phyloP scores from a whole-genome alignment of 2,797 vertebrate genomes.

The Tokudaia muenninki region DNA sequence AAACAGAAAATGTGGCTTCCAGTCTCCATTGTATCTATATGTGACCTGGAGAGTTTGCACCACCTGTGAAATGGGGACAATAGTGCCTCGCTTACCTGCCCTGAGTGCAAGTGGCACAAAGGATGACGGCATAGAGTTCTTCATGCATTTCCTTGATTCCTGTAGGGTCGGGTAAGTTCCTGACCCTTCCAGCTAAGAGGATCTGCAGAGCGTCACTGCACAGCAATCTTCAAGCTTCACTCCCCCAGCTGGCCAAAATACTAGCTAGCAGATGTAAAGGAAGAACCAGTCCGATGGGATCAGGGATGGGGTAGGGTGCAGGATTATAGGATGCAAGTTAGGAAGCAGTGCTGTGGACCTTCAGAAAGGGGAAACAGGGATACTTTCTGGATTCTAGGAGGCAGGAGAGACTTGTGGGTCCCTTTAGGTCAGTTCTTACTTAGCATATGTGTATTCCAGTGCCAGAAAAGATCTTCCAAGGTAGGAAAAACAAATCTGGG shows the following conservation, averaged over 20 bases:
- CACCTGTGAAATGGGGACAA: background rate
- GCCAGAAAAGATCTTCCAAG: background rate
- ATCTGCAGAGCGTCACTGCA: background rate
- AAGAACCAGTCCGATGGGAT: background rate
- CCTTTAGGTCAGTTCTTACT: background rate
- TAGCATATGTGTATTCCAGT: background rate
- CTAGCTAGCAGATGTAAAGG: background rate
- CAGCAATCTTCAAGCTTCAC: background rate
- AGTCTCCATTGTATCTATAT: background rate
- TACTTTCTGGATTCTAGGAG: background rate
- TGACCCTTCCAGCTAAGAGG: background rate
- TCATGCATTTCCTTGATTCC: background rate
- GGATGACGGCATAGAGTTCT: no score
- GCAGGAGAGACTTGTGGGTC: background rate
- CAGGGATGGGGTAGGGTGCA: fast-evolving
- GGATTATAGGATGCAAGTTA: background rate
- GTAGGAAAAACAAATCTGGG: background rate
- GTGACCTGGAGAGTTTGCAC: background rate
- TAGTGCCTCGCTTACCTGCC: background rate
- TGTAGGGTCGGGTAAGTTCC: background rate
- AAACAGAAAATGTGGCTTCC: background rate
- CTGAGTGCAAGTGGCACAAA: background rate
- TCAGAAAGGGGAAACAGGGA: background rate
- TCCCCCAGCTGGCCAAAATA: background rate
- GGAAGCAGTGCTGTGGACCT: background rate